Evolutionary conservation across 2,113 vertebrate genomes (phyloP).

Genomic region (Semnornis frantzii): DNA sequence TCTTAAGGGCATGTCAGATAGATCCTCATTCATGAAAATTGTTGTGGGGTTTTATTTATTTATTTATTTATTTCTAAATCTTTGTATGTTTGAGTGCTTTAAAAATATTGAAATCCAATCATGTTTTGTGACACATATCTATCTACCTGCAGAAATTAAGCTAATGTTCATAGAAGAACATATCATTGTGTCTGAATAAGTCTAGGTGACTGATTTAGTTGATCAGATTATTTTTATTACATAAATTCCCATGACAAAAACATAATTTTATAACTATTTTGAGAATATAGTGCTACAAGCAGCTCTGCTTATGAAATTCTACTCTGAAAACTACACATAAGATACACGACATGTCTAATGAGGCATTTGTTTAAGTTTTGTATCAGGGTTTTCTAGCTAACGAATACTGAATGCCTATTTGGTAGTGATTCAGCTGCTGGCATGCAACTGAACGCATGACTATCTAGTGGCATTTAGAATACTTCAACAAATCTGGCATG

Average conservation of each 20-base stretch:
- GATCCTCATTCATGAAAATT: neutral
- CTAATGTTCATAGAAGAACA: neutral
- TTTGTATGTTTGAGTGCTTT: neutral
- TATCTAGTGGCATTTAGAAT: neutral
- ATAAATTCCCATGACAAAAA: neutral
- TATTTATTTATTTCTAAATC: neutral
- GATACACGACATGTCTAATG: fast-evolving
- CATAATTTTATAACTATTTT: neutral
- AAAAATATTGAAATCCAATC: neutral
- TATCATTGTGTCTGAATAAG: neutral
- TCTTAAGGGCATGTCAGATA: neutral
- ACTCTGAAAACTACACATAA: neutral
- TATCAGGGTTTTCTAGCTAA: neutral
- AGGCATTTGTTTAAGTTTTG: neutral
- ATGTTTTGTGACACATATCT: neutral
- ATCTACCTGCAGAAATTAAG: neutral
- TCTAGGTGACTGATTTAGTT: neutral
- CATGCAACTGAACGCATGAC: neutral
- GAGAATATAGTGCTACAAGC: neutral
- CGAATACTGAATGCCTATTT: neutral
- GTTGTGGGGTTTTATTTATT: neutral
- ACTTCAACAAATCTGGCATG: neutral
- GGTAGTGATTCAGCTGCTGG: neutral
- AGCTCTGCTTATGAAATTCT: neutral
- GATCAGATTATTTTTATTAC: neutral